Evolutionary conservation across 1,140 invertebrate species (phyloP), one percentile per base, ranked within the genome.

Genomic region (Calephelis virginiensis): DNA sequence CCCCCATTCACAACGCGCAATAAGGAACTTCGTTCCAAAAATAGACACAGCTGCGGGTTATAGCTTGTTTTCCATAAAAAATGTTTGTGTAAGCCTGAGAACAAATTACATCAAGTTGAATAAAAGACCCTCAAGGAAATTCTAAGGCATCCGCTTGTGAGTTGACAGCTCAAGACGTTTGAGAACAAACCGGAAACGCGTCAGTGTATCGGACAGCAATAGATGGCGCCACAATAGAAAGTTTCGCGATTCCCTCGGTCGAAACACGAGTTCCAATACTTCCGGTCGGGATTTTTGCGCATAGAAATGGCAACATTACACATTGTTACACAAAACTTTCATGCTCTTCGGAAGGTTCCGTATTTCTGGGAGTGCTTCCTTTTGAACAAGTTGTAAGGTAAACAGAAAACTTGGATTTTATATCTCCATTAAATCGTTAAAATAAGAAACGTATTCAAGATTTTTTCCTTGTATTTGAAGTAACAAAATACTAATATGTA

Each of bases 281-380:
- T 89, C 89, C 89, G 89, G 76, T 63, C 67, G 77, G 77, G 78
- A 83, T 76, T 81, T 82, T 78, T 80, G 66, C 86, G 89, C 89
- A 91, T 91, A 91, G 75, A 89, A 89, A 91, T 89, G 85, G 83
- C 85, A 86, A 81, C 82, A 91, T 91, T 91, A 91, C 77, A 81
- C 77, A 89, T 89, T 91, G 85, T 89, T 87, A 87, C 75, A 78
- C 80, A 85, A 89, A 91, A 91, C 81, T 91, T 91, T 83, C 68
- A 73, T 71, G 80, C 81, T 81, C 83, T 82, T 74, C 76, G 76
- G 69, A 80, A 72, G 78, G 75, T 67, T 79, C 76, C 70, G 73
- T 83, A 77, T 80, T 77, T 80, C 75, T 77, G 72, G 61, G 69
- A 79, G 71, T 72, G 77, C 69, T 86, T 86, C 80, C 80, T 75